Evolutionary conservation across 2,888 invertebrate genomes (phyloP).

Genomic region (Agrochola litura): DNA sequence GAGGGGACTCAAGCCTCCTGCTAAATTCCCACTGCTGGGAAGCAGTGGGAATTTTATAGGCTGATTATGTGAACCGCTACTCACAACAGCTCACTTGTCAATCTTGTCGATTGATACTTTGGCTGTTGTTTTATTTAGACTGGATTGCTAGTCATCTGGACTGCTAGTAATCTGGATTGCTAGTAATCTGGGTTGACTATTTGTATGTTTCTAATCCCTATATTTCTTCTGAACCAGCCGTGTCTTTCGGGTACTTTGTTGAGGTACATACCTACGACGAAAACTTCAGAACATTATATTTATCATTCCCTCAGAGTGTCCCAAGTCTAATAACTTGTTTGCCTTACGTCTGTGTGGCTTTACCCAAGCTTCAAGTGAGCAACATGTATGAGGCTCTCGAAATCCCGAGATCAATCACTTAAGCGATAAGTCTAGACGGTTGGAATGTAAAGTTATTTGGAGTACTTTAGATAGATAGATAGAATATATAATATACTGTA

Average conservation of each 20-base stretch:
- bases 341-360: neutral
- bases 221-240: too few species aligned
- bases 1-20: too few species aligned
- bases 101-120: neutral
- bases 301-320: slow-evolving; percentile 9
- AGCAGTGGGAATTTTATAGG: too few species aligned
- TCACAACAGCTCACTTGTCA: neutral
- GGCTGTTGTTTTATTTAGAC: neutral
- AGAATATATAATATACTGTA: too few species aligned
- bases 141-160: neutral
- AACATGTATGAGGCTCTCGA: slow-evolving; percentile 15
- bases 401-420: slow-evolving; percentile 33
- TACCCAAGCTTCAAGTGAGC: neutral
- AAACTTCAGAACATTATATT: neutral
- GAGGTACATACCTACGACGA: neutral
- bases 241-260: too few species aligned
- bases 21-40: too few species aligned
- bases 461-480: too few species aligned
- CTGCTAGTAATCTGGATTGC: neutral
- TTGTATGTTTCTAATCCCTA: neutral
- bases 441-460: neutral
- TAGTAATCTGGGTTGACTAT: neutral
- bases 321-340: slow-evolving; percentile 18
- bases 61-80: too few species aligned
- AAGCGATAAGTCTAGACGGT: slow-evolving; percentile 14